Base-by-base conservation (phyloP, 2,797 vertebrate genomes). In the Tauraco hartlaubi region DNA sequence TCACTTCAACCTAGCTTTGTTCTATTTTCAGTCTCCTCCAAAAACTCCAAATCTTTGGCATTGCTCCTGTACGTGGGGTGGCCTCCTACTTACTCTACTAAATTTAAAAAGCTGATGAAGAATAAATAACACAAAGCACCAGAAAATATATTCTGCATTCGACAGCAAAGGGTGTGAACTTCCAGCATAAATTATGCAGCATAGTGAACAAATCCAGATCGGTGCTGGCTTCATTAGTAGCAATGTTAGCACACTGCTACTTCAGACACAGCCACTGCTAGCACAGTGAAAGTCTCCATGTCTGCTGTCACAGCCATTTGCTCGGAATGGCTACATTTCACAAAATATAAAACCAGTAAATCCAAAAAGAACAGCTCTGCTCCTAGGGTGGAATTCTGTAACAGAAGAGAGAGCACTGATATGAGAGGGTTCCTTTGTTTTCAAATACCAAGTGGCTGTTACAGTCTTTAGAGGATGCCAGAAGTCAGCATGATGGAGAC, bases 61-160 rank as follows among this genome's bases (percentile, higher is more conserved):
- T 51, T 85, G 20, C 26, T 85, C 52, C 61, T 31, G 5, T 7
- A 11, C 8, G 59, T 21, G 12, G 59, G 71, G 46, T 66, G 52
- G 85, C 61, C 56, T 93, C 88, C 88, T 77, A 82, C 79, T 80
- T 88, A 63, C 25, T 48, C 28, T 83, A 55, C 59, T 92, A 88
- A 85, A 91, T 82, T 82, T 14, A 69, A 76, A 78, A 85, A 72
- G 10, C n/a, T 59, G 46, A 63, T 55, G 49, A 82, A 75, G 54
- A 92, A 76, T 51, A 79, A 80, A 31, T 88, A 90, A 86, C 22
- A 59, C 33, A 90, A 78, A 86, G 11, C 22, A 59, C 11, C 48
- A 66, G 54, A 79, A 89, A 87, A 89, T 13, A 49, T 5, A 74
- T 29, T 35, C 51, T 51, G 52, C 19, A 31, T 82, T 90, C 90